Base-by-base conservation (phyloP, 2,113 vertebrate genomes). In the Bubo blakistoni region DNA sequence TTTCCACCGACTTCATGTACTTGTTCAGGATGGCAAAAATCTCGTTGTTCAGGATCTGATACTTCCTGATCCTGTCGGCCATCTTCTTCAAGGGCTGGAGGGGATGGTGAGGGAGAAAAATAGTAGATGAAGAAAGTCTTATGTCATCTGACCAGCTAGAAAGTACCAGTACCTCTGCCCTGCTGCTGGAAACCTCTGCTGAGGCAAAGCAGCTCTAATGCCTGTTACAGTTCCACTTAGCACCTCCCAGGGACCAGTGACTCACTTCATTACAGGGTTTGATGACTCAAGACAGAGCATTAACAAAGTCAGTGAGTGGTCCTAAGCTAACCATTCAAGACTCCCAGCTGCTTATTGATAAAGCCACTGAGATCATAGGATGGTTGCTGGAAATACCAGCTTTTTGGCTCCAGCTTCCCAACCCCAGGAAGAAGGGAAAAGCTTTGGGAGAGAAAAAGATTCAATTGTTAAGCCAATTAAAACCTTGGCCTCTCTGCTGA, bases 21-120 rank as follows among this genome's bases (percentile, higher is more conserved):
- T 99, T 99, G 98, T 99, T 99, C 88, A 99, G 98, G 97, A 99
- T 99, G 96, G 99, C 99, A 81, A 99, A 99, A 79, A 99, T 99
- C 98, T 99, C 99, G 4, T 99, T 99, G 98, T 99, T 99, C 94
- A 99, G 98, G 97, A 99, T 99, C 98, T 99, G 99, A 85, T 99
- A 99, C 98, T 99, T 99, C 97, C 99, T 98, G 97, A 99, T 99
- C 96, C 99, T 98, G 97, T 99, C 99, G 0, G 99, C 99, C 99
- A 99, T 99, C 97, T 99, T 99, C 98, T 99, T 99, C 97, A 99
- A 98, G 66, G 99, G 99, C 99, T 99, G 90, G 51, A 96, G 66
- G 24, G 83, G 86, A 30, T 46, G 52, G 74, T 72, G 61, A 84
- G 40, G 88, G 51, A 94, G 73, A 86, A 95, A 81, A 81, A 89